phyloP scores from a whole-genome alignment of 1,140 invertebrate genomes.

The Atopsyche davidsoni region DNA sequence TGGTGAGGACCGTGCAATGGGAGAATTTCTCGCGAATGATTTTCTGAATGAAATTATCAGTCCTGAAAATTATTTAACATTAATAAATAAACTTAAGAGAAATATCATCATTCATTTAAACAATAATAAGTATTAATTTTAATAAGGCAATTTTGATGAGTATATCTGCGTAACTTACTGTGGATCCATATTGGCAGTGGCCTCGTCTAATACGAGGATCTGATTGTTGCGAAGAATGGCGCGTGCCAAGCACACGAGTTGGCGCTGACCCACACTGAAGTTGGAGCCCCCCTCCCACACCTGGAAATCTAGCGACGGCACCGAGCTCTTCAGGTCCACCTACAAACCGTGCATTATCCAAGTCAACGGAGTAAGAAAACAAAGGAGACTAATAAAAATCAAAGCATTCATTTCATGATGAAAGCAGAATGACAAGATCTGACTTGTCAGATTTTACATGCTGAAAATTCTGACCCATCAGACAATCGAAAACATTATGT shows the following conservation, averaged over 20 bases:
- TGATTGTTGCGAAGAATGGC: slow-evolving; percentile 62
- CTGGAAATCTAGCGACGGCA: slow-evolving; percentile 50
- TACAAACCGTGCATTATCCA: too few species aligned
- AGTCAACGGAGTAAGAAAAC: too few species aligned
- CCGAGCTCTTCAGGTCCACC: slow-evolving; percentile 45
- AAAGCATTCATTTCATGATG: too few species aligned
- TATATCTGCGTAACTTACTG: too few species aligned
- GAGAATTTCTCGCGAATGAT: slow-evolving; percentile 56
- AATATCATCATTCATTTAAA: not conserved
- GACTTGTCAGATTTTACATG: too few species aligned
- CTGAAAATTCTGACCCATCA: too few species aligned
- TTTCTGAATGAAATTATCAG: slow-evolving; percentile 55
- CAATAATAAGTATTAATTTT: too few species aligned
- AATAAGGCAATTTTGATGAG: too few species aligned
- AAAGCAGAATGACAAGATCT: too few species aligned
- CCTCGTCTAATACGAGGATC: slow-evolving; percentile 66
- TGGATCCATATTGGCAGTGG: slow-evolving; percentile 66
- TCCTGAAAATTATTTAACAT: slow-evolving; percentile 42
- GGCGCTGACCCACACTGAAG: slow-evolving; percentile 67
- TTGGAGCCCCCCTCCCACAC: slow-evolving; percentile 58
- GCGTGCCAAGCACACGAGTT: slow-evolving; percentile 69
- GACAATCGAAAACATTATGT: too few species aligned
- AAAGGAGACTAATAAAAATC: too few species aligned
- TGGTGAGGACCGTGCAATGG: slow-evolving; percentile 66
- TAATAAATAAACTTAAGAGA: too few species aligned